A percentile compares a stretch with the other conserved stretches of the same genome.
Conservation (phyloP, 2,888 invertebrate species). For the Eupithecia vulgata region DNA sequence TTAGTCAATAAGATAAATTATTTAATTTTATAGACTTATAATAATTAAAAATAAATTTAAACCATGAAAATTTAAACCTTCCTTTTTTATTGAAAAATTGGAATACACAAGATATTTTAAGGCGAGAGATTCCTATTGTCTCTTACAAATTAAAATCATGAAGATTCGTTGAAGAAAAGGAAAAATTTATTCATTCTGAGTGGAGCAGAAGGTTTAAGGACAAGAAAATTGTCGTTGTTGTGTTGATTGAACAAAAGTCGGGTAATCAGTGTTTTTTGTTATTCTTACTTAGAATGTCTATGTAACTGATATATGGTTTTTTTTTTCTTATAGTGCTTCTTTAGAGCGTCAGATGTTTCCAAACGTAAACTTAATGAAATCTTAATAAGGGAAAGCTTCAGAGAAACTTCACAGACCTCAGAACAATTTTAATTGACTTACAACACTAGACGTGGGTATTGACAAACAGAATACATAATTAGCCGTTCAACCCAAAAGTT, state of each 20-base stretch:
- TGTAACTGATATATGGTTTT: no score
- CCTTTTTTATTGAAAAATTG: neutral
- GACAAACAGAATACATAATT: constrained; percentile 28
- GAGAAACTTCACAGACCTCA: neutral
- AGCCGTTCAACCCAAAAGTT: constrained; percentile 26
- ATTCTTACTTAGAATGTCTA: no score
- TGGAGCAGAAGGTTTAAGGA: no score
- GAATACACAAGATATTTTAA: neutral
- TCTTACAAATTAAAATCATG: neutral
- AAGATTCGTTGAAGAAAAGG: neutral
- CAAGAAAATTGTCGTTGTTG: neutral
- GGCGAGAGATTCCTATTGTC: neutral
- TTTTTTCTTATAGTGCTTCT: no score
- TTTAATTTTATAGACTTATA: no score
- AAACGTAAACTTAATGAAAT: neutral
- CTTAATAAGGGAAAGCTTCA: neutral
- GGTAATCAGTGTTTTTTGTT: no score
- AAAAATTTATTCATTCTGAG: neutral
- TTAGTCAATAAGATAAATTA: no score
- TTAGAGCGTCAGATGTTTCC: no score
- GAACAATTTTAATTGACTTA: constrained; percentile 6
- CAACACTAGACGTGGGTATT: constrained; percentile 12
- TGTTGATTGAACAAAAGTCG: neutral
- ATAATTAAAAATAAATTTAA: no score
- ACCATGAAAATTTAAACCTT: no score